Conservation (phyloP, 2,113 vertebrate species). For the Grus americana region DNA sequence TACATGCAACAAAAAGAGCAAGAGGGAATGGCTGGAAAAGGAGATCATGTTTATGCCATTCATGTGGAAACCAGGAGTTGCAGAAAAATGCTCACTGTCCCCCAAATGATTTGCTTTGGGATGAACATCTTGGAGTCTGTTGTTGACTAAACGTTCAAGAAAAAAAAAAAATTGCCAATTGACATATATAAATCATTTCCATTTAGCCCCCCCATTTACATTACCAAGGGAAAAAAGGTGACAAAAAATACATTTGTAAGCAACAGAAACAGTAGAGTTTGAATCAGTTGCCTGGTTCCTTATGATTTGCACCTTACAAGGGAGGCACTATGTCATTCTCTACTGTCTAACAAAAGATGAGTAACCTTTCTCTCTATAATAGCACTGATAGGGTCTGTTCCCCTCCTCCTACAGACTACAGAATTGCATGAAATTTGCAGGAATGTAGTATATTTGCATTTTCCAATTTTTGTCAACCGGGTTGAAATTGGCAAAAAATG, state of each 20-base stretch:
- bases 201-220: not conserved
- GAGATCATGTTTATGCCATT: not conserved
- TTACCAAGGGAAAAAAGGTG: not conserved
- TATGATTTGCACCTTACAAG: not conserved
- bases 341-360: not conserved
- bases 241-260: not conserved
- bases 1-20: not conserved
- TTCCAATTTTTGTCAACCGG: not conserved
- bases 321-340: not conserved
- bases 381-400: not conserved
- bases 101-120: not conserved
- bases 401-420: not conserved
- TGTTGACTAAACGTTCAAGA: not conserved
- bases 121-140: not conserved
- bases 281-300: not conserved
- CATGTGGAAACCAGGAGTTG: not conserved
- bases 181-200: not conserved
- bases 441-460: not conserved
- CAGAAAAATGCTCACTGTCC: not conserved
- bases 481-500: not conserved
- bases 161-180: not conserved
- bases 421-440: not conserved
- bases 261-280: not conserved
- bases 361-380: not conserved
- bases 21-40: not conserved